Conservation (phyloP, 1,140 invertebrate species). For the Cepaea nemoralis region DNA sequence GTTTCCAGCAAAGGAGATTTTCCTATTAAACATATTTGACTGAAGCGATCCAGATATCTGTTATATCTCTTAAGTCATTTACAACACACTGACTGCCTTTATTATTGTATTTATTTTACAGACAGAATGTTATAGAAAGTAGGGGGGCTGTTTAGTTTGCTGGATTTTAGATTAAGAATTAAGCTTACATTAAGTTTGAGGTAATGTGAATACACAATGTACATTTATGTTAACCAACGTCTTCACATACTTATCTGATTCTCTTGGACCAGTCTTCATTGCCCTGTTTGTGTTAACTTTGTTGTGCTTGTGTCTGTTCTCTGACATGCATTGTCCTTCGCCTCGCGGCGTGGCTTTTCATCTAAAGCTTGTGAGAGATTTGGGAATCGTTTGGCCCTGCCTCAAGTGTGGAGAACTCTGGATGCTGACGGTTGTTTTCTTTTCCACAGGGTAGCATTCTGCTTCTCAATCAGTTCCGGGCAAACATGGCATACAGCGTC, state of each 20-base stretch:
- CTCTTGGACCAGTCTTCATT: conserved; percentile 7
- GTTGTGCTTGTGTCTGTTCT: not conserved
- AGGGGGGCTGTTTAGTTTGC: too few species aligned
- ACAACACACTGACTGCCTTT: too few species aligned
- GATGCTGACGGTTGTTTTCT: not conserved
- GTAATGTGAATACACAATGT: too few species aligned
- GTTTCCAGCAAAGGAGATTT: too few species aligned
- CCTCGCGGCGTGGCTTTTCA: conserved; percentile 38
- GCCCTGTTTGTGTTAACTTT: not conserved
- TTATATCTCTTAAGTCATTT: too few species aligned
- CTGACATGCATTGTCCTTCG: conserved; percentile 21
- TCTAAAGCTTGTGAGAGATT: conserved; percentile 5
- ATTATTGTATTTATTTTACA: too few species aligned
- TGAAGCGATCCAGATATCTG: too few species aligned
- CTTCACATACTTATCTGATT: not conserved
- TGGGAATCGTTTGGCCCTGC: not conserved
- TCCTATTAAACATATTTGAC: too few species aligned
- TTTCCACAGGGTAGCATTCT: conserved; percentile 71
- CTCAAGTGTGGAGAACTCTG: not conserved
- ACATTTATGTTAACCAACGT: too few species aligned
- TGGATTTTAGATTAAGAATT: too few species aligned
- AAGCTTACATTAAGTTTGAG: too few species aligned
- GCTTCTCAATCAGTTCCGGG: conserved; percentile 70
- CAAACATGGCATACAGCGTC: conserved; percentile 34
- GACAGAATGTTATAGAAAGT: too few species aligned